Percentiles rank a stretch among this genome's conserved stretches.
phyloP scores from a whole-genome alignment of 2,888 invertebrate species.

The Galeopsomyia nigrocyanea region DNA sequence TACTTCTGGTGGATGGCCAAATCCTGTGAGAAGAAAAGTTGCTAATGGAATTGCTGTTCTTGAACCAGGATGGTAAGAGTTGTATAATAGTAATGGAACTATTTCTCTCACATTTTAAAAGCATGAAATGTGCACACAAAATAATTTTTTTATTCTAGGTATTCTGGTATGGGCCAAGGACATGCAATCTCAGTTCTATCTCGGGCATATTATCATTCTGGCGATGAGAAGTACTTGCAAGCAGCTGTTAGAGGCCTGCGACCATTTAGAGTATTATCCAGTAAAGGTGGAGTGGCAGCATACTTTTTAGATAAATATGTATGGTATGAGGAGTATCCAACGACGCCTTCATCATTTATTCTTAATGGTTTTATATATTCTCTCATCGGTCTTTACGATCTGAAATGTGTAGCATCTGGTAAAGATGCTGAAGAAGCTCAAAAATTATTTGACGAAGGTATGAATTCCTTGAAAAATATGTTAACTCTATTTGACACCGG shows the following conservation, averaged over 20 bases:
- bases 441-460: slow-evolving; percentile 85
- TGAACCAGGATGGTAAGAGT: slow-evolving; percentile 83
- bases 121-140: slow-evolving; percentile 1
- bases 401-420: slow-evolving; percentile 84
- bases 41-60: slow-evolving; percentile 83
- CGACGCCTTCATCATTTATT: slow-evolving; percentile 93
- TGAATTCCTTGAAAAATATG: slow-evolving; percentile 88
- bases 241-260: slow-evolving; percentile 86
- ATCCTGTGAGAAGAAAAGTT: slow-evolving; percentile 85
- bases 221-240: slow-evolving; percentile 81
- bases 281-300: slow-evolving; percentile 86
- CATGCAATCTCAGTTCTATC: slow-evolving; percentile 96
- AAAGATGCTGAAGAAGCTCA: slow-evolving; percentile 80
- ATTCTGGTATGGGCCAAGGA: slow-evolving; percentile 99
- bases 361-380: slow-evolving; percentile 99
- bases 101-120: slow-evolving; percentile 4
- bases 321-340: slow-evolving; percentile 99
- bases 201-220: slow-evolving; percentile 89
- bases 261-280: slow-evolving; percentile 81
- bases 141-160: slow-evolving; percentile 70
- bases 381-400: slow-evolving; percentile 93
- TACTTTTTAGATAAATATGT: slow-evolving; percentile 87
- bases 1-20: slow-evolving; percentile 92
- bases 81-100: slow-evolving; percentile 18
- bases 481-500: slow-evolving; percentile 95